These are phyloP conservation scores for Smutsia temminckii DNA, from an alignment of 2,797 vertebrate genomes.

Conservation along the genomic window DNA sequence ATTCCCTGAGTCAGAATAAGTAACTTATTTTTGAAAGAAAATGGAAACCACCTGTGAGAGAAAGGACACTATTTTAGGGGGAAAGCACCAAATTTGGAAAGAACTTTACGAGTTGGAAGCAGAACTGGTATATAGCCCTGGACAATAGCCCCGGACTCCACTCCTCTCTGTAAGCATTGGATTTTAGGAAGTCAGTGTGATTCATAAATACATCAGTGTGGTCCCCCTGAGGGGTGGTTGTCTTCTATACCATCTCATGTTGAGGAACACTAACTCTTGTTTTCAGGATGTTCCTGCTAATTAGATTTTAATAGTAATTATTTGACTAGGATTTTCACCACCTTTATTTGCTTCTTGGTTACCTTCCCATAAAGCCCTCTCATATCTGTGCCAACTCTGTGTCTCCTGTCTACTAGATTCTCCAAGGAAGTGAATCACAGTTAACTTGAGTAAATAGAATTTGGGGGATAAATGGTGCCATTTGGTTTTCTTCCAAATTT, in stretches of 20 bases:
- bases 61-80: not conserved
- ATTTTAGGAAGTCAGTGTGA: not conserved
- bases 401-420: not conserved
- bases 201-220: not conserved
- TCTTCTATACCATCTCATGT: not conserved
- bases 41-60: not conserved
- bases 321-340: not conserved
- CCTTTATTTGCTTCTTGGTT: not conserved
- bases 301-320: not conserved
- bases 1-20: not conserved
- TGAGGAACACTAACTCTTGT: not conserved
- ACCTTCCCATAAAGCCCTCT: not conserved
- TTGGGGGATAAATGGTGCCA: not conserved
- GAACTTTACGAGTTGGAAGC: not conserved
- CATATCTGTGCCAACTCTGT: not conserved
- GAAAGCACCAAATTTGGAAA: not conserved
- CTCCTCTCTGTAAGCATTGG: not conserved
- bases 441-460: slow-evolving; percentile 11
- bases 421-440: not conserved
- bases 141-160: not conserved
- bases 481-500: not conserved
- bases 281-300: slow-evolving; percentile 11
- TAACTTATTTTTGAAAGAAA: slow-evolving; percentile 31
- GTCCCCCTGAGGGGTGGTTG: not conserved
- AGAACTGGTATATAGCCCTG: not conserved